These are phyloP conservation scores for Schizotus pectinicornis DNA, from an alignment of 2,888 invertebrate genomes.

Conservation along the genomic window DNA sequence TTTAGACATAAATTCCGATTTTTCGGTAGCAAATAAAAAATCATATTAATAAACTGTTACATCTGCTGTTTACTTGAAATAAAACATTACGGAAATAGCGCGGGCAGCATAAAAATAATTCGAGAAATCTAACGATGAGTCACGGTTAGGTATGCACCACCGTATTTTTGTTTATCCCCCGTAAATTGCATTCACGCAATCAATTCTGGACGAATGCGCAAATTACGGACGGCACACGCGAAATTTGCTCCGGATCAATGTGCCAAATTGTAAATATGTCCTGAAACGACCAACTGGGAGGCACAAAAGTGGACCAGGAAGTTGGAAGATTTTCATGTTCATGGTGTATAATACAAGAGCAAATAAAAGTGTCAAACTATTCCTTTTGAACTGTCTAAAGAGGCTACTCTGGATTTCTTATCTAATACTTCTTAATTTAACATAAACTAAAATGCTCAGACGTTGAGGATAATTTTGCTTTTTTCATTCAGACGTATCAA, in stretches of 20 bases:
- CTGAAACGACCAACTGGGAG: background rate
- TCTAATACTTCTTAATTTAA: too few species aligned
- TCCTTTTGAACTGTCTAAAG: too few species aligned
- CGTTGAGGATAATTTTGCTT: too few species aligned
- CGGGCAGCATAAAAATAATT: conserved; percentile 1
- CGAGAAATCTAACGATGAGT: conserved; percentile 1
- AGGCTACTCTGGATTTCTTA: too few species aligned
- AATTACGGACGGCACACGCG: background rate
- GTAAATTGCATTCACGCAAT: background rate
- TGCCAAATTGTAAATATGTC: conserved; percentile 8
- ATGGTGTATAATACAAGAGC: too few species aligned
- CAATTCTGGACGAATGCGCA: background rate
- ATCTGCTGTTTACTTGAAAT: background rate
- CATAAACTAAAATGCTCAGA: too few species aligned
- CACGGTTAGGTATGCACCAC: background rate
- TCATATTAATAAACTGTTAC: background rate
- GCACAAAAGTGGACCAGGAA: too few species aligned
- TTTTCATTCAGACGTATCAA: too few species aligned
- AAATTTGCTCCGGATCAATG: conserved; percentile 1
- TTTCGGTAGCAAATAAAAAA: background rate
- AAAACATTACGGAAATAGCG: background rate
- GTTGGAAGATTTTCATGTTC: too few species aligned
- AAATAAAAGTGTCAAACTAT: too few species aligned
- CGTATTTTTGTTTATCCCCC: background rate
- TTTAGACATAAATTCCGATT: too few species aligned